Percentiles rank a stretch among this genome's conserved stretches.
These are phyloP conservation scores for Microplitis demolitor DNA, from an alignment of 1,140 invertebrate genomes.

Conservation along the genomic window DNA sequence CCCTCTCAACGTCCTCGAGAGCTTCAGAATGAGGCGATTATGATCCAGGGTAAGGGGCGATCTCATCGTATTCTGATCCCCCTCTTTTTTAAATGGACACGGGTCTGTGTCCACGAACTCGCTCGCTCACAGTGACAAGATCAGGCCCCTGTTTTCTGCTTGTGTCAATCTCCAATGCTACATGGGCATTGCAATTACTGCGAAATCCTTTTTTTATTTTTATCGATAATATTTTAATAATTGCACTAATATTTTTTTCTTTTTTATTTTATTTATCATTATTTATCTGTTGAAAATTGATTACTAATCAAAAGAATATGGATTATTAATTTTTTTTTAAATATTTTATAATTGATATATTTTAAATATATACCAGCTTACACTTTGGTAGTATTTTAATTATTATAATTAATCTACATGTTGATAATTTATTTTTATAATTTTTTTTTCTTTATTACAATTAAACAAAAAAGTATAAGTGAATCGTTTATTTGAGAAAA, in stretches of 20 bases:
- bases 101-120: too few species aligned
- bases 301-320: too few species aligned
- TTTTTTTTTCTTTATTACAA: too few species aligned
- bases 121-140: not conserved
- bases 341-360: too few species aligned
- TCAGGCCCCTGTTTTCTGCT: not conserved
- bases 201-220: not conserved
- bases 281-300: too few species aligned
- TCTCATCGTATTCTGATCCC: constrained; percentile 8
- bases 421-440: too few species aligned
- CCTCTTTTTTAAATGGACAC: not conserved
- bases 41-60: constrained; percentile 11
- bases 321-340: too few species aligned
- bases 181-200: not conserved
- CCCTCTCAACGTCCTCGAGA: constrained; percentile 8
- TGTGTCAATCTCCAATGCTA: not conserved
- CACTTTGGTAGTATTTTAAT: too few species aligned
- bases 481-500: too few species aligned
- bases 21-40: constrained; percentile 2
- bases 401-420: too few species aligned
- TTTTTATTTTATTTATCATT: not conserved
- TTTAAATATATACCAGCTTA: too few species aligned
- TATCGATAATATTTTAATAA: not conserved
- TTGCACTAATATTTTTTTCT: not conserved
- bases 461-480: too few species aligned